A percentile compares a stretch with the other conserved stretches of the same genome.
phyloP scores from a whole-genome alignment of 2,797 vertebrate genomes.

The Sitta carolinensis region DNA sequence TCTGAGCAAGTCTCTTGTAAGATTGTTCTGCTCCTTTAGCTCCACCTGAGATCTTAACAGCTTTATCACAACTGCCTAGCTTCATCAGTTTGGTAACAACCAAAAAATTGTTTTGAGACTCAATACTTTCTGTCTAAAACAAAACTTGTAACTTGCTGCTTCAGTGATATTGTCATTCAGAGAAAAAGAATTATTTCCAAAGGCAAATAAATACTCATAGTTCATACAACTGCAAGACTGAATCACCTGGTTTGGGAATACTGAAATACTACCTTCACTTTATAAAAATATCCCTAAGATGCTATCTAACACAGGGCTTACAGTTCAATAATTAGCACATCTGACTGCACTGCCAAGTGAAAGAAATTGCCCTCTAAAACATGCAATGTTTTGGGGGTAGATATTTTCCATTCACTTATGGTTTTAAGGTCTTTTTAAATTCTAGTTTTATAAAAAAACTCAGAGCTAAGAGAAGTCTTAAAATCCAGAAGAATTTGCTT shows the following conservation, averaged over 20 bases:
- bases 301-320: neutral
- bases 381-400: neutral
- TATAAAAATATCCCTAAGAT: neutral
- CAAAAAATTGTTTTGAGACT: constrained; percentile 44
- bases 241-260: neutral
- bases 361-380: neutral
- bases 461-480: neutral
- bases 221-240: neutral
- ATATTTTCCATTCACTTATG: neutral
- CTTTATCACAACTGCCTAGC: constrained; percentile 4
- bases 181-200: constrained; percentile 21
- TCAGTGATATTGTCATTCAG: neutral
- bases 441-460: neutral
- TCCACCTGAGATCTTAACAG: constrained; percentile 35
- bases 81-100: constrained; percentile 50
- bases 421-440: neutral
- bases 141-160: neutral
- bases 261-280: neutral
- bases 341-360: neutral
- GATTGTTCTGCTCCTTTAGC: neutral
- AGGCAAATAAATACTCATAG: neutral
- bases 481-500: neutral
- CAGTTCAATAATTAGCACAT: neutral
- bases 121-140: neutral
- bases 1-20: neutral